Evolutionary conservation across 2,113 vertebrate genomes (phyloP).

Genomic region (Ammodytes marinus): DNA sequence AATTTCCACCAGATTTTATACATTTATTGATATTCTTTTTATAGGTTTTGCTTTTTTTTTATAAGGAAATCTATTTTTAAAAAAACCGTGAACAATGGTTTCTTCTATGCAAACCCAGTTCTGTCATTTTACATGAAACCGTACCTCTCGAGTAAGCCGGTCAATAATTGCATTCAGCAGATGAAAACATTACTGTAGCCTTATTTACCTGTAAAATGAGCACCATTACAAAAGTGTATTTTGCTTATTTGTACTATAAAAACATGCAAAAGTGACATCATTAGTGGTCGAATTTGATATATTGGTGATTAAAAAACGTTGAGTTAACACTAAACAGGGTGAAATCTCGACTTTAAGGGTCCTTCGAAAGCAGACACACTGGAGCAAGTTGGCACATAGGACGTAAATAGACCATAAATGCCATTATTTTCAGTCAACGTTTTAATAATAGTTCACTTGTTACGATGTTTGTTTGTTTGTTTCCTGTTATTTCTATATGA

Average conservation of each 20-base stretch:
- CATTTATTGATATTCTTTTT: conserved; percentile 56
- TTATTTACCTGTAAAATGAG: conserved; percentile 58
- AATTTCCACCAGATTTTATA: conserved; percentile 70
- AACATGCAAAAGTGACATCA: conserved; percentile 39
- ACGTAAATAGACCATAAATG: conserved; percentile 27
- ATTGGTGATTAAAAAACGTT: conserved; percentile 3
- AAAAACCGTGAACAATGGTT: conserved; percentile 62
- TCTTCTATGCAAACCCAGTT: conserved; percentile 78
- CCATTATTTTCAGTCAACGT: conserved; percentile 56
- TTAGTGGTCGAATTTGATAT: conserved; percentile 25
- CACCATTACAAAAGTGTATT: conserved; percentile 51
- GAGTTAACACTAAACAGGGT: conserved; percentile 26
- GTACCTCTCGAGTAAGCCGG: conserved; percentile 52
- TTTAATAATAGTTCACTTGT: conserved; percentile 37
- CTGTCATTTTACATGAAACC: conserved; percentile 36
- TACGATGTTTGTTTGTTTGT: conserved; percentile 22
- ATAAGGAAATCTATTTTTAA: conserved; percentile 76
- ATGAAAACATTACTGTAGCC: conserved; percentile 64
- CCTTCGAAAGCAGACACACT: conserved; percentile 72
- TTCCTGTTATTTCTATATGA: conserved; percentile 47
- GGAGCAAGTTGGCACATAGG: conserved; percentile 73
- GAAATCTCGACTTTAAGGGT: conserved; percentile 39
- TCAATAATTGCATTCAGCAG: conserved; percentile 56
- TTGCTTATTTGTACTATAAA: conserved; percentile 48
- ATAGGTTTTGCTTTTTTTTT: conserved; percentile 61